phyloP scores from a whole-genome alignment of 2,888 invertebrate genomes.

The Lamellibrachia columna region DNA sequence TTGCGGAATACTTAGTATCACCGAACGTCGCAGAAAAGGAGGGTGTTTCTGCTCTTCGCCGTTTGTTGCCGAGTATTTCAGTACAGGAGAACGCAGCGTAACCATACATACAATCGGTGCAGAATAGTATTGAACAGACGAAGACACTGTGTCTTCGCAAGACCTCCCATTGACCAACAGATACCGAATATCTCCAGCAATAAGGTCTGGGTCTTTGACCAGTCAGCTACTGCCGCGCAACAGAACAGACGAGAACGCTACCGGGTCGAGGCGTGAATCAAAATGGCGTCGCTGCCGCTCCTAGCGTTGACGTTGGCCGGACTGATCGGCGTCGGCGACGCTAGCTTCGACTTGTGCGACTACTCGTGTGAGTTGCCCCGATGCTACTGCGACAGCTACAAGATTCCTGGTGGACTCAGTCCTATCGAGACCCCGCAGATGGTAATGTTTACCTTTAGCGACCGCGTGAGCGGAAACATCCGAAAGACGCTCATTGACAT shows the following conservation, averaged over 20 bases:
- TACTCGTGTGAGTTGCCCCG: not conserved
- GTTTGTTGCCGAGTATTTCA: no score
- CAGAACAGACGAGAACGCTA: not conserved
- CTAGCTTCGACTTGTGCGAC: not conserved
- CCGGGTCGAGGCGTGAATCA: not conserved
- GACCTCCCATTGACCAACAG: not conserved
- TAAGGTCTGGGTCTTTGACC: not conserved
- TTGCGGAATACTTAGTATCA: not conserved
- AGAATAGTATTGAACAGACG: not conserved
- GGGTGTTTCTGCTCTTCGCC: not conserved
- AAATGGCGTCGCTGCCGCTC: not conserved
- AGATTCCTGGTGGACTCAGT: conserved; percentile 19
- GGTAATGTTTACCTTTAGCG: not conserved
- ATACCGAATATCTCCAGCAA: not conserved
- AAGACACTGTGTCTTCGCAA: not conserved
- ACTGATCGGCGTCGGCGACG: not conserved
- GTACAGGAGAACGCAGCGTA: no score
- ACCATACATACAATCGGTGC: no score
- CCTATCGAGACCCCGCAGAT: conserved; percentile 13
- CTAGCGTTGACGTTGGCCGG: not conserved
- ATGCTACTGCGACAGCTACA: conserved; percentile 21
- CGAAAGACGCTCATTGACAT: not conserved
- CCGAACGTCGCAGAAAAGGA: not conserved
- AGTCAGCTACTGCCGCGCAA: not conserved
- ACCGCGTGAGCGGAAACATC: not conserved